These are phyloP conservation scores for Chionis minor DNA, from an alignment of 2,113 vertebrate genomes.

Conservation along the genomic window DNA sequence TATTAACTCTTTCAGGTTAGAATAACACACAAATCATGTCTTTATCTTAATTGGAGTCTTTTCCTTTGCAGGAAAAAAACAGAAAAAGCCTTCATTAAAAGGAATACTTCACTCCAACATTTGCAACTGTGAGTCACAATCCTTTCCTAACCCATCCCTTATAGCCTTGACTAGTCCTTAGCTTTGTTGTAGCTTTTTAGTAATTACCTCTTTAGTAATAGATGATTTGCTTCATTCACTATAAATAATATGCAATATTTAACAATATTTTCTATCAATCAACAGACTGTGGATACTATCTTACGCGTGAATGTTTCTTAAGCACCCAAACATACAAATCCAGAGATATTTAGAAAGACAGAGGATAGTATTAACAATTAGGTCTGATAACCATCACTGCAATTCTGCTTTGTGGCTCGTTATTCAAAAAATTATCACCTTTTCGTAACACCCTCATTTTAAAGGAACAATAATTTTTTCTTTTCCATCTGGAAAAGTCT, in stretches of 20 bases:
- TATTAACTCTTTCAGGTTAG: conserved; percentile 16
- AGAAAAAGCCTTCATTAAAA: background rate
- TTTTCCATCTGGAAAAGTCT: background rate
- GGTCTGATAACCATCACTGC: background rate
- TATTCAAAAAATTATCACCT: background rate
- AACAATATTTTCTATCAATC: background rate
- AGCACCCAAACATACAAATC: background rate
- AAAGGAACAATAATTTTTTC: background rate
- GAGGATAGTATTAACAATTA: background rate
- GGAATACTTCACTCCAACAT: background rate
- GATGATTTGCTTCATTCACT: background rate
- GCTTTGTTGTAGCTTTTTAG: background rate
- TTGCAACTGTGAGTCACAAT: background rate
- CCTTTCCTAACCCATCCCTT: background rate
- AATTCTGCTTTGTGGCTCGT: background rate
- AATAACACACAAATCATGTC: background rate
- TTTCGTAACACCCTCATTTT: background rate
- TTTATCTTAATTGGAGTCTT: background rate
- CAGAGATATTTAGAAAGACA: background rate
- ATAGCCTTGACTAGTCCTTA: background rate
- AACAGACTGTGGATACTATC: background rate
- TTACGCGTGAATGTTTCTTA: background rate
- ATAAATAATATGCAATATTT: background rate
- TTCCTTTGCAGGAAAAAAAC: background rate
- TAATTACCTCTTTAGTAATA: background rate